Conservation (phyloP, 2,797 vertebrate genomes). For the Chelon auratus region DNA sequence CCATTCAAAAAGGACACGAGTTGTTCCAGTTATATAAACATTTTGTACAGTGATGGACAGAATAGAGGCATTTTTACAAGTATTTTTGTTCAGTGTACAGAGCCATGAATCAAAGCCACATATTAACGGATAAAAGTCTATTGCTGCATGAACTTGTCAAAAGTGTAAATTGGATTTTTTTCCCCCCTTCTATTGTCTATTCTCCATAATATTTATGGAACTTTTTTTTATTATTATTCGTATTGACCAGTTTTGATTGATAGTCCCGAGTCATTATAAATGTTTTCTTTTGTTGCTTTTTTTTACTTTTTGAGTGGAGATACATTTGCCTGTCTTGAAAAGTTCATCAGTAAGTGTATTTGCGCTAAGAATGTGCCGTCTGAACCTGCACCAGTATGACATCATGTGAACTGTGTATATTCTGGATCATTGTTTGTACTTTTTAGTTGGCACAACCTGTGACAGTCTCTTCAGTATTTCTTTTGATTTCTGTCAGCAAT, state of each 20-base stretch:
- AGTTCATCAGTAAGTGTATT: conserved; percentile 78
- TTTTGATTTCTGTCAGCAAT: conserved; percentile 84
- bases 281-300: conserved; percentile 63
- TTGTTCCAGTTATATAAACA: conserved; percentile 60
- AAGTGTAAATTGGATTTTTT: conserved; percentile 77
- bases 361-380: conserved; percentile 77
- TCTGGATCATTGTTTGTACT: conserved; percentile 95
- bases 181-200: conserved; percentile 68
- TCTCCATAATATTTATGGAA: conserved; percentile 91
- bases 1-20: conserved; percentile 45
- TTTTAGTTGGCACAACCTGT: conserved; percentile 87
- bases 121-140: conserved; percentile 82
- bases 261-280: conserved; percentile 72
- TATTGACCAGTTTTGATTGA: conserved; percentile 75
- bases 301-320: conserved; percentile 56
- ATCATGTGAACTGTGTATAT: conserved; percentile 96
- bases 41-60: conserved; percentile 80
- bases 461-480: conserved; percentile 85
- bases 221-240: conserved; percentile 66
- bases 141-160: conserved; percentile 86
- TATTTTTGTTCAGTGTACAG: conserved; percentile 85
- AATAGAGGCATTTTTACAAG: conserved; percentile 79
- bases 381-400: conserved; percentile 90
- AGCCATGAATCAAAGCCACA: conserved; percentile 80
- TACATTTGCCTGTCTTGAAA: conserved; percentile 76